These are phyloP conservation scores for Ptilorrhoa leucosticta DNA, from an alignment of 2,113 vertebrate genomes.

Conservation along the genomic window DNA sequence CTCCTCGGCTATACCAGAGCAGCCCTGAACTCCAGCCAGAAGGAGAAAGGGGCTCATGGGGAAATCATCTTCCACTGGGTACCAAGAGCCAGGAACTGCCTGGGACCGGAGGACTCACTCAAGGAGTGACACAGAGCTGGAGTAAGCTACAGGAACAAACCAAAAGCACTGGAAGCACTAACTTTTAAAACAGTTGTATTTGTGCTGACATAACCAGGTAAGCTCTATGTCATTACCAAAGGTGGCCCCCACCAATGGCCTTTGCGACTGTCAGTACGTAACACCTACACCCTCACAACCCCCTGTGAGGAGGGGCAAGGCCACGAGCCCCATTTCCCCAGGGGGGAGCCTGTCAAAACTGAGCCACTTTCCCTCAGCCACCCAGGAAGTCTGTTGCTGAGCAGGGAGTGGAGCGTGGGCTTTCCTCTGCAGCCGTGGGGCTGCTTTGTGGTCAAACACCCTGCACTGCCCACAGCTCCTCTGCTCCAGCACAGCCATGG, in stretches of 20 bases:
- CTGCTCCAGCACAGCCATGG: background rate
- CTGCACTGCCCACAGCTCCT: background rate
- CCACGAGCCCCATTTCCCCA: background rate
- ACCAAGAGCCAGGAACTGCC: background rate
- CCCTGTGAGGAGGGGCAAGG: background rate
- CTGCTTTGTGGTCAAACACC: background rate
- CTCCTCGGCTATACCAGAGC: background rate
- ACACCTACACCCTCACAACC: background rate
- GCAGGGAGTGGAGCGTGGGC: background rate
- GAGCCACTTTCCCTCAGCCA: background rate
- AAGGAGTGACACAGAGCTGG: background rate
- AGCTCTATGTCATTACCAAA: background rate
- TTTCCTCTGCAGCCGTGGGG: background rate
- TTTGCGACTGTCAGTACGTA: accelerated
- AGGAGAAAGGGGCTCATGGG: background rate
- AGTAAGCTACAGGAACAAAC: background rate
- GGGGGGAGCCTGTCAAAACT: background rate
- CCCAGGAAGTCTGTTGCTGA: background rate
- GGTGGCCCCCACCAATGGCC: background rate
- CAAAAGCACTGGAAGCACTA: background rate
- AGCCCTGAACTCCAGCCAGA: background rate
- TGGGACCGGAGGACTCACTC: background rate
- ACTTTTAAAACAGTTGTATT: constrained; percentile 32
- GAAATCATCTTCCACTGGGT: background rate
- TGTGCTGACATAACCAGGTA: constrained; percentile 15